phyloP scores from a whole-genome alignment of 2,113 vertebrate genomes.

The Oreocharis arfaki region DNA sequence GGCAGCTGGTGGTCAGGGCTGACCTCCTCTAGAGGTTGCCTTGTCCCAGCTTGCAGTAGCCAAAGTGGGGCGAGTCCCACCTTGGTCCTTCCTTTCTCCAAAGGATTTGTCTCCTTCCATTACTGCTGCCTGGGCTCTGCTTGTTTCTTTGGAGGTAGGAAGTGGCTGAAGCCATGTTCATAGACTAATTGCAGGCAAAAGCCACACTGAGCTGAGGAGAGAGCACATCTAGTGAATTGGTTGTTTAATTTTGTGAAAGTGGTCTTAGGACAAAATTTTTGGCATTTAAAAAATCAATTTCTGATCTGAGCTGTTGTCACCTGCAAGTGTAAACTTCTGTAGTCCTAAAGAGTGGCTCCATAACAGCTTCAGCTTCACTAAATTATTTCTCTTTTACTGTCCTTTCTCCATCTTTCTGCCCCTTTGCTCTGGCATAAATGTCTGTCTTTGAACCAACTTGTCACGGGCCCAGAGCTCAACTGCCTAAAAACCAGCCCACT shows the following conservation, averaged over 20 bases:
- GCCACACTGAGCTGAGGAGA: background rate
- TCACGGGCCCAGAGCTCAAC: background rate
- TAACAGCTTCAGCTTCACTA: background rate
- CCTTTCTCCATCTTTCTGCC: background rate
- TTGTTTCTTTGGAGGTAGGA: background rate
- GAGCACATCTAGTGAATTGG: background rate
- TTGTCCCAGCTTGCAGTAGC: background rate
- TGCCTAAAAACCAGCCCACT: background rate
- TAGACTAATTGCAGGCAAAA: background rate
- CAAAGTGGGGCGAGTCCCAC: rapidly evolving
- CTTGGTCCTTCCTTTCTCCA: background rate
- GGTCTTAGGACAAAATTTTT: background rate
- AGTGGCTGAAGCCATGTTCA: background rate
- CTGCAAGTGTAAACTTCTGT: background rate
- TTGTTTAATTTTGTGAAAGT: background rate
- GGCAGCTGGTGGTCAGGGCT: background rate
- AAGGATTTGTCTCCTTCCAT: background rate
- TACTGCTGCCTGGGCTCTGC: background rate
- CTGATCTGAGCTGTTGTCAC: background rate
- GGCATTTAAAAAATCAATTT: background rate
- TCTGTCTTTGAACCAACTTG: background rate
- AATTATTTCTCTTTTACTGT: background rate
- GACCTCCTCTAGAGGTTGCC: background rate
- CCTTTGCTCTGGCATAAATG: background rate
- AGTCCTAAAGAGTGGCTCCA: background rate